Evolutionary conservation across 2,113 vertebrate genomes (phyloP).

Genomic region (Rousettus leschenaultii): DNA sequence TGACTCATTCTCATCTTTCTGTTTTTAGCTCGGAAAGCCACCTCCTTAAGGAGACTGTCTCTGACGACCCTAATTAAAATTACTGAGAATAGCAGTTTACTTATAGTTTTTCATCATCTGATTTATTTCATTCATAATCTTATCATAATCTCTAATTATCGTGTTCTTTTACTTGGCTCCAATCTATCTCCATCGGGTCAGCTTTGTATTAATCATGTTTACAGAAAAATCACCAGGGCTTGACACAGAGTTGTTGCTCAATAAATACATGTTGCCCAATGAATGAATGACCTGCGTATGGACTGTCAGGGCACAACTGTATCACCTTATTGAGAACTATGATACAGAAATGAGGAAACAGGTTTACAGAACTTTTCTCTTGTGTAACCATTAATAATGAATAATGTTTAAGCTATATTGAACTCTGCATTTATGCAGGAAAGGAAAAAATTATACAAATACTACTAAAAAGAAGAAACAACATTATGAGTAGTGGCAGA

Average conservation of each 20-base stretch:
- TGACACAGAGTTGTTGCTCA: neutral
- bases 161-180: neutral
- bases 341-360: neutral
- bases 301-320: neutral
- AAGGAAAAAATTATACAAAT: neutral
- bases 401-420: neutral
- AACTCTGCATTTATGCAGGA: neutral
- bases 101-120: neutral
- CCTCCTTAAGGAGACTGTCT: neutral
- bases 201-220: neutral
- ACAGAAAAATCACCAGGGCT: neutral
- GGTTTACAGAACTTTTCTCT: neutral
- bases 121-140: neutral
- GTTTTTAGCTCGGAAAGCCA: neutral
- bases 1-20: neutral
- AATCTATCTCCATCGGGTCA: neutral
- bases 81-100: neutral
- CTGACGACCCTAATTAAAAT: slow-evolving; percentile 2
- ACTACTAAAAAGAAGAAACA: neutral
- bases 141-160: neutral
- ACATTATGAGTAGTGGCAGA: neutral
- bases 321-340: neutral
- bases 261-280: neutral
- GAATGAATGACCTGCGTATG: neutral
- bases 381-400: neutral